Conservation (phyloP, 2,797 vertebrate species). For the Graptemys geographica region DNA sequence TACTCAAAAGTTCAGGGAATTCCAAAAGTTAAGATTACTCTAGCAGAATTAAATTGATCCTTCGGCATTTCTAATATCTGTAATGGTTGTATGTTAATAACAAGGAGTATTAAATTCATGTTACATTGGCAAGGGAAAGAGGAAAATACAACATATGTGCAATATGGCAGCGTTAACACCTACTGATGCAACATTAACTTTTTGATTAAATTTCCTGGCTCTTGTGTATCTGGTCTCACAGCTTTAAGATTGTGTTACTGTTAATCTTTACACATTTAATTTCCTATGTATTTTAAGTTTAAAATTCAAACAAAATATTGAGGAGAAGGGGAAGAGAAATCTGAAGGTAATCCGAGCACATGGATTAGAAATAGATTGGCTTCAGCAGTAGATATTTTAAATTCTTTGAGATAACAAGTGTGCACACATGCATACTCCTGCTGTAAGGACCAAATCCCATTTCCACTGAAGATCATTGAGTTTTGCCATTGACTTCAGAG, state of each 20-base stretch:
- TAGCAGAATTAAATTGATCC: slow-evolving; percentile 65
- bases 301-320: not conserved
- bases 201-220: not conserved
- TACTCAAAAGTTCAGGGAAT: not conserved
- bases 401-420: not conserved
- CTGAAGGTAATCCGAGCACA: not conserved
- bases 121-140: slow-evolving; percentile 60
- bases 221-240: not conserved
- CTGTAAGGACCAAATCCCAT: slow-evolving; percentile 1
- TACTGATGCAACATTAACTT: slow-evolving; percentile 64
- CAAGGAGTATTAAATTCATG: slow-evolving; percentile 61
- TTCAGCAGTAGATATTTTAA: slow-evolving; percentile 12
- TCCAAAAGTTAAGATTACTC: slow-evolving; percentile 68
- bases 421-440: accelerated
- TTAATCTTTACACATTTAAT: slow-evolving; percentile 53
- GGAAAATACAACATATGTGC: slow-evolving; percentile 22
- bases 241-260: slow-evolving; percentile 65
- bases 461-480: not conserved
- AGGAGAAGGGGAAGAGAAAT: not conserved
- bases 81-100: slow-evolving; percentile 66
- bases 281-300: slow-evolving; percentile 4
- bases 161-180: slow-evolving; percentile 55
- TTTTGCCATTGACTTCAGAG: not conserved
- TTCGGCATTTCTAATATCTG: slow-evolving; percentile 69
- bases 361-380: not conserved